A percentile compares a stretch with the other conserved stretches of the same genome.
phyloP scores from a whole-genome alignment of 2,797 vertebrate genomes.

The Tolypeutes matacus region DNA sequence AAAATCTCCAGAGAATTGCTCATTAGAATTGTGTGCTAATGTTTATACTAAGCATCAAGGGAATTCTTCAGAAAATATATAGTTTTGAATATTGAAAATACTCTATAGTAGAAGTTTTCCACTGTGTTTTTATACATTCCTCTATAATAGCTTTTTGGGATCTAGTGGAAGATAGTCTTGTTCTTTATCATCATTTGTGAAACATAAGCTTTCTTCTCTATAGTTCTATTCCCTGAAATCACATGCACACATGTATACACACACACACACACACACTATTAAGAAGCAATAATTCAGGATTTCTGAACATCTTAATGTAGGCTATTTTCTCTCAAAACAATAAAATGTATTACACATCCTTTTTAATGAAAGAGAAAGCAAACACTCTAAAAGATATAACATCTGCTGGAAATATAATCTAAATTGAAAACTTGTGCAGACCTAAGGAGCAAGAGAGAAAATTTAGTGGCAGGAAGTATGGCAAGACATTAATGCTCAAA shows the following conservation, averaged over 20 bases:
- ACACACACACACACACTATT: not conserved
- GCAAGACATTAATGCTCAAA: constrained; percentile 84
- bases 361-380: constrained; percentile 86
- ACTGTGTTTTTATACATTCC: constrained; percentile 17
- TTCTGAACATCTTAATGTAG: constrained; percentile 78
- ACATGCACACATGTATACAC: too few species aligned
- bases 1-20: not conserved
- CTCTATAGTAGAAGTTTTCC: not conserved
- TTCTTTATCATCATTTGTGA: not conserved
- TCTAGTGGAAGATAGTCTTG: constrained; percentile 41
- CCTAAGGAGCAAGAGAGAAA: constrained; percentile 63
- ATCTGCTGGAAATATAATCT: constrained; percentile 86
- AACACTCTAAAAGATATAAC: constrained; percentile 78
- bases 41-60: not conserved
- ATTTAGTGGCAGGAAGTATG: constrained; percentile 82
- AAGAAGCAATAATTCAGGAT: constrained; percentile 73
- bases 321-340: constrained; percentile 80
- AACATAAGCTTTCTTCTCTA: not conserved
- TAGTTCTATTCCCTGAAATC: not conserved
- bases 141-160: constrained; percentile 34
- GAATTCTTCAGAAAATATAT: constrained; percentile 42
- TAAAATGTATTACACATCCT: constrained; percentile 78
- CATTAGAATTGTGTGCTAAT: not conserved
- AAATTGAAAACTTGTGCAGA: constrained; percentile 87
- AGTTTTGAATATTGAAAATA: constrained; percentile 48